A percentile compares a stretch with the other conserved stretches of the same genome.
These are phyloP conservation scores for Hemitrygon akajei DNA, from an alignment of 2,797 vertebrate species.

Conservation along the genomic window DNA sequence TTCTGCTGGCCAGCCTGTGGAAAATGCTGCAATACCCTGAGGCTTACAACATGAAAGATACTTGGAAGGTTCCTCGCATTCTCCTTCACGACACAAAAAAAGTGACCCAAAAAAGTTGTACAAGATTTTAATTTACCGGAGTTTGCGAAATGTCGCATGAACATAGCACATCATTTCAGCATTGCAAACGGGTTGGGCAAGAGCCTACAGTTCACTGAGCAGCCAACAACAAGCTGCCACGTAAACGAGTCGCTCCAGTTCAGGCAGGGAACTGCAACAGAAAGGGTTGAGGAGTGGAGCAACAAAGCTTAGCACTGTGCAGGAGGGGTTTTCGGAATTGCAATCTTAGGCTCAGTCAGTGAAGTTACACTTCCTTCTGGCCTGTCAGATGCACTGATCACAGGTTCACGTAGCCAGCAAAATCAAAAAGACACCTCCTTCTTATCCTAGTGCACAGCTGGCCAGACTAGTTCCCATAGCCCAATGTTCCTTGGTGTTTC, in stretches of 20 bases:
- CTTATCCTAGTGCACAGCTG: no score
- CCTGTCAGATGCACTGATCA: no score
- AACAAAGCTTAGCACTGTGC: background rate
- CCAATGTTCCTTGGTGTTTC: no score
- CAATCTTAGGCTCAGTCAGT: no score
- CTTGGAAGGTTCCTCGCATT: background rate
- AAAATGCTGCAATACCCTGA: conserved; percentile 8
- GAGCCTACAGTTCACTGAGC: background rate
- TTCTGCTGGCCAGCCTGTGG: background rate
- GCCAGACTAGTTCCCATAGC: no score
- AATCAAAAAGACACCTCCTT: no score
- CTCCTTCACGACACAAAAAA: background rate
- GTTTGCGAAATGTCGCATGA: background rate
- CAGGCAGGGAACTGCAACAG: background rate
- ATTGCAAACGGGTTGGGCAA: background rate
- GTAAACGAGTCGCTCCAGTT: background rate
- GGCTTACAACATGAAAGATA: background rate
- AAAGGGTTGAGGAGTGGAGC: background rate
- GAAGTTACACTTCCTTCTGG: no score
- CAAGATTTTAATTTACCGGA: background rate
- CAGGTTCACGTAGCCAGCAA: no score
- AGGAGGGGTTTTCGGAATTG: no score
- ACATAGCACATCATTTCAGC: background rate
- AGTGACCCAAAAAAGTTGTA: background rate
- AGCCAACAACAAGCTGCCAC: background rate